phyloP scores from a whole-genome alignment of 2,888 invertebrate genomes.

The Trissonchulus latispiculum region DNA sequence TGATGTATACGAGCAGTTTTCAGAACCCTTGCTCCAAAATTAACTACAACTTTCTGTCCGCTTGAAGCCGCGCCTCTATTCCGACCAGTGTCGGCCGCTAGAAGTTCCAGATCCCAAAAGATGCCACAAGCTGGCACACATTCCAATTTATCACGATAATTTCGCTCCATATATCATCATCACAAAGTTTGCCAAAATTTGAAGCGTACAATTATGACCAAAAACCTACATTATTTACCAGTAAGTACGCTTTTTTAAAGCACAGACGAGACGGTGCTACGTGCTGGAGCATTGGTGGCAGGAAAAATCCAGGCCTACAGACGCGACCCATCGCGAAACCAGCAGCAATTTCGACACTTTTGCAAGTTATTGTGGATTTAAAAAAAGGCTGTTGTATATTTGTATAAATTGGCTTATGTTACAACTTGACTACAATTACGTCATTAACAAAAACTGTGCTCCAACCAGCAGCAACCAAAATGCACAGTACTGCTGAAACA shows the following conservation, averaged over 20 bases:
- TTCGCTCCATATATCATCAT: too few species aligned
- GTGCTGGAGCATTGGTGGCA: conserved; percentile 54
- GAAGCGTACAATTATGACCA: too few species aligned
- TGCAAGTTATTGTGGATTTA: conserved; percentile 39
- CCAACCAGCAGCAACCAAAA: too few species aligned
- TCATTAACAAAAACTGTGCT: too few species aligned
- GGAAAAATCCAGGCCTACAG: conserved; percentile 69
- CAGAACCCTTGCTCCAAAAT: conserved; percentile 52
- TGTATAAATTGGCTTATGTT: too few species aligned
- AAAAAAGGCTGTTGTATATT: conserved; percentile 27
- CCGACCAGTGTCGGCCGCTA: conserved; percentile 60
- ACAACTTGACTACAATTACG: too few species aligned
- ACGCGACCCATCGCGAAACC: conserved; percentile 55
- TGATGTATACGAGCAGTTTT: not conserved
- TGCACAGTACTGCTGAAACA: too few species aligned
- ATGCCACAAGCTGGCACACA: too few species aligned
- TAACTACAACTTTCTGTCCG: conserved; percentile 73
- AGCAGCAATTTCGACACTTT: conserved; percentile 61
- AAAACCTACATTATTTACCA: too few species aligned
- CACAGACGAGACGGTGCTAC: conserved; percentile 56
- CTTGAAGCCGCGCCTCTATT: conserved; percentile 69
- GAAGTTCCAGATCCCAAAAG: not conserved
- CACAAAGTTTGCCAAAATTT: too few species aligned
- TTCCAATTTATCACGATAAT: too few species aligned
- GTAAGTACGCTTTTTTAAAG: conserved; percentile 43